Base-by-base conservation (phyloP, 2,888 invertebrate genomes). In the Hemicrepidius hirtus region DNA sequence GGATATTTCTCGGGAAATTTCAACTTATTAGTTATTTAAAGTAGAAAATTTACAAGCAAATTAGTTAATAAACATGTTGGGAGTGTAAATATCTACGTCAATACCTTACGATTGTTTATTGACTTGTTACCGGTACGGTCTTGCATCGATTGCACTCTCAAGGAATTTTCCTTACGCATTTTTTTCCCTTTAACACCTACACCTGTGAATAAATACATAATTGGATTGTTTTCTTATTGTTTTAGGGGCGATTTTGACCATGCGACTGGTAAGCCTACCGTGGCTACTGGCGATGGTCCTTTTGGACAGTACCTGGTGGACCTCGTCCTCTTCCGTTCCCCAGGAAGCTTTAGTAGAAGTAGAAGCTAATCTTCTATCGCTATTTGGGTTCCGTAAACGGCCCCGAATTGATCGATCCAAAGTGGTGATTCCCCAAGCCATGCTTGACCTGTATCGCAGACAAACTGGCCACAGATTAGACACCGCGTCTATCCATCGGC, bases 381-480 rank as follows among this genome's bases (percentile, higher is more conserved):
- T 91, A 86, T 88, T 92, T 79, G 92, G 92, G 46, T 87, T 92
- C 78, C 85, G 86, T 74, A 86, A 85, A 74, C 86, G 90, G 86
- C 93, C 89, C 76, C 82, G 79, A 71, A 73, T 87, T 76, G 86
- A 87, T 78, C 85, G 86, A 73, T 84, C 87, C 37, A 87, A 90
- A 80, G 87, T 89, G 70, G 87, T 88, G 64, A 90, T 97, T 84
- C 97, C 97, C 74, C 92, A 92, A 82, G 93, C 93, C 80, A 91
- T 97, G 91, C 90, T 93, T 85, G 90, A 94, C 84, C 88, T 97
- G 76, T 97, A 97, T 88, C 87, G 89, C 75, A 88, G 88, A 80
- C 92, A 93, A 79, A 90, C 89, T 86, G 91, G 90, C 80, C 89
- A 88, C 82, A 91, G 88, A 81, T 90, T 90, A 78, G 91, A 91